Evolutionary conservation across 1,140 invertebrate genomes (phyloP).

Genomic region (Nephotettix cincticeps): DNA sequence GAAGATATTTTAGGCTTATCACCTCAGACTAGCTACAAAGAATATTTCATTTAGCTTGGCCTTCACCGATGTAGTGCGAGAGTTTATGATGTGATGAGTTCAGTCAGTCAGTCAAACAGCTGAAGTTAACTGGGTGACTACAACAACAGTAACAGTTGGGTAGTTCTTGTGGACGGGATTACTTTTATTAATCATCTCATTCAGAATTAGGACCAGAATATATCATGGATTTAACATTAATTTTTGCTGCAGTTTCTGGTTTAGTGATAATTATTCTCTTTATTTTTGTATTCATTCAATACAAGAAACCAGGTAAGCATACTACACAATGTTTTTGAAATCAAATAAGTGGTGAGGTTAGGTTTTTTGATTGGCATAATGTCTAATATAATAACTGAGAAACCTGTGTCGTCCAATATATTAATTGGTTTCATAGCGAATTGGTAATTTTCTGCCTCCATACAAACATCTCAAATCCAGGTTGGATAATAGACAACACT

Average conservation of each 20-base stretch:
- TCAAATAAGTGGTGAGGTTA: background rate
- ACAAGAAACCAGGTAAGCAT: constrained; percentile 18
- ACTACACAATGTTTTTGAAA: background rate
- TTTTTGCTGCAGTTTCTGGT: constrained; percentile 32
- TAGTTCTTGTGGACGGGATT: too few species aligned
- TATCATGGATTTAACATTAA: constrained; percentile 33
- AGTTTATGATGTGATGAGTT: too few species aligned
- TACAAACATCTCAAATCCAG: background rate
- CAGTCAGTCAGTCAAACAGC: too few species aligned
- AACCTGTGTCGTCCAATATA: background rate
- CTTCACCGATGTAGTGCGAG: too few species aligned
- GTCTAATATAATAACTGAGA: background rate
- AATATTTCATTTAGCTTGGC: too few species aligned
- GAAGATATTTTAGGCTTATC: too few species aligned
- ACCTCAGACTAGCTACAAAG: too few species aligned
- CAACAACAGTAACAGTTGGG: too few species aligned
- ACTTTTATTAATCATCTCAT: too few species aligned
- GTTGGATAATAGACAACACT: too few species aligned
- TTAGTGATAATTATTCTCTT: constrained; percentile 34
- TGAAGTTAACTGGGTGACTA: too few species aligned
- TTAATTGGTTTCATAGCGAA: background rate
- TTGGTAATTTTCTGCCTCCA: background rate
- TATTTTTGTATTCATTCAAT: constrained; percentile 29
- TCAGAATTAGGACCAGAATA: too few species aligned
- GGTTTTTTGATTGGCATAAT: background rate